These are phyloP conservation scores for Oegoconia quadripuncta DNA, from an alignment of 2,888 invertebrate genomes.

Conservation along the genomic window DNA sequence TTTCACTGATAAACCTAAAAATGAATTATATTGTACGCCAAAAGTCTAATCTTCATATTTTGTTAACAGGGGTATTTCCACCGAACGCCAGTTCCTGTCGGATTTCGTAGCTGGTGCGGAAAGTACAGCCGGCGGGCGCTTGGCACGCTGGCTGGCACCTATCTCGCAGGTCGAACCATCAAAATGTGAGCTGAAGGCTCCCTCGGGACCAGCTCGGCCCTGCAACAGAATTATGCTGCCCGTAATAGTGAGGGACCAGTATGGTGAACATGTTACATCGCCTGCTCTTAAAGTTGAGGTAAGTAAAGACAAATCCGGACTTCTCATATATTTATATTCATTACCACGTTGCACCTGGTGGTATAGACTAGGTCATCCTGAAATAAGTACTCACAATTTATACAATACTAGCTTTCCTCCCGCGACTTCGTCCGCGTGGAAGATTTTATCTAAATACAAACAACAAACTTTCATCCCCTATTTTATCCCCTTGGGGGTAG, in stretches of 20 bases:
- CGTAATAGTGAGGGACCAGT: slow-evolving; percentile 93
- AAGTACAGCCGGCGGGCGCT: slow-evolving; percentile 91
- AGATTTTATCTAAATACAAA: too few relatives aligned
- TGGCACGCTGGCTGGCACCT: slow-evolving; percentile 97
- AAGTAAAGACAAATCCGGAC: too few relatives aligned
- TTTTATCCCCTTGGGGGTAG: too few relatives aligned
- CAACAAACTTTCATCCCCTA: too few relatives aligned
- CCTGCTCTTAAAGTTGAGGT: slow-evolving; percentile 88
- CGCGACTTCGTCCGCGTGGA: too few relatives aligned
- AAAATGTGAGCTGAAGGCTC: slow-evolving; percentile 90
- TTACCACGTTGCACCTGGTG: too few relatives aligned
- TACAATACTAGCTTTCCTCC: too few relatives aligned
- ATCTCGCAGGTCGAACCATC: slow-evolving; percentile 93
- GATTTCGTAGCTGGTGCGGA: slow-evolving; percentile 94
- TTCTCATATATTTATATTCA: too few relatives aligned
- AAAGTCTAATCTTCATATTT: not conserved
- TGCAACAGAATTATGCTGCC: slow-evolving; percentile 75
- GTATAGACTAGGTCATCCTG: too few relatives aligned
- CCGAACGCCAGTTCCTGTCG: slow-evolving; percentile 93
- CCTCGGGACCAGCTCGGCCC: slow-evolving; percentile 84
- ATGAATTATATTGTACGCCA: not conserved
- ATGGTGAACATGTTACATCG: slow-evolving; percentile 91
- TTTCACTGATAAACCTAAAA: too few relatives aligned
- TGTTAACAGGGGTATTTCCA: slow-evolving; percentile 85
- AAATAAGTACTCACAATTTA: too few relatives aligned